These are phyloP conservation scores for Piprites chloris DNA, from an alignment of 2,113 vertebrate genomes.

Conservation along the genomic window DNA sequence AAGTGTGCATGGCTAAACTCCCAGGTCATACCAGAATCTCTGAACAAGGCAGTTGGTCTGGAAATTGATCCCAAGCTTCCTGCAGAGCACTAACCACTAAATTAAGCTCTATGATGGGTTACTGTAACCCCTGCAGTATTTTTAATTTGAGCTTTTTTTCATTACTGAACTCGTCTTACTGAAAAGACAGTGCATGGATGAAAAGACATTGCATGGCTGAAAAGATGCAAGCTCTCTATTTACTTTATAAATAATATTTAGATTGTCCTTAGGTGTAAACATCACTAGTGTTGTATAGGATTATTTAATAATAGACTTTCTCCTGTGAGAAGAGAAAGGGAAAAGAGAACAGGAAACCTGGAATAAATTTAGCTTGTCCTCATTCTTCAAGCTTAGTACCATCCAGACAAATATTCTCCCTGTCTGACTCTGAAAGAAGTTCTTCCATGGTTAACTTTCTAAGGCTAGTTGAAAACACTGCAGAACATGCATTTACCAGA, in stretches of 20 bases:
- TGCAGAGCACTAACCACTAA: constrained; percentile 24
- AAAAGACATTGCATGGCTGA: neutral
- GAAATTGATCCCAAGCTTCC: constrained; percentile 39
- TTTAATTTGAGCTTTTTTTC: neutral
- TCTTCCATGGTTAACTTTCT: neutral
- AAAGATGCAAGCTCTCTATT: neutral
- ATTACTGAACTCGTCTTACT: neutral
- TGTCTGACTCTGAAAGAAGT: neutral
- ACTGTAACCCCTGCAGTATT: neutral
- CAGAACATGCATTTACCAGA: neutral
- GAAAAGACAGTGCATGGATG: neutral
- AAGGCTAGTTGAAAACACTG: neutral
- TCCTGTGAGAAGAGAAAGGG: neutral
- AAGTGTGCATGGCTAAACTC: neutral
- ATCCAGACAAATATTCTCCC: constrained; percentile 36
- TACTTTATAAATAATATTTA: neutral
- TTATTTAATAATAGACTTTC: constrained; percentile 8
- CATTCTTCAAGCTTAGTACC: constrained; percentile 41
- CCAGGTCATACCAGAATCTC: constrained; percentile 23
- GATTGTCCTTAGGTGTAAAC: neutral
- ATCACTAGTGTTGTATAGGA: fast-evolving
- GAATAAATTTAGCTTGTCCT: constrained; percentile 57
- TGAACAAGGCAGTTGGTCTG: neutral
- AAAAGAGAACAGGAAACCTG: constrained; percentile 58
- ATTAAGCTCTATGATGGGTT: neutral